Percentiles rank a stretch among this genome's conserved stretches.
phyloP scores from a whole-genome alignment of 1,140 invertebrate species.

The Heliothis virescens region DNA sequence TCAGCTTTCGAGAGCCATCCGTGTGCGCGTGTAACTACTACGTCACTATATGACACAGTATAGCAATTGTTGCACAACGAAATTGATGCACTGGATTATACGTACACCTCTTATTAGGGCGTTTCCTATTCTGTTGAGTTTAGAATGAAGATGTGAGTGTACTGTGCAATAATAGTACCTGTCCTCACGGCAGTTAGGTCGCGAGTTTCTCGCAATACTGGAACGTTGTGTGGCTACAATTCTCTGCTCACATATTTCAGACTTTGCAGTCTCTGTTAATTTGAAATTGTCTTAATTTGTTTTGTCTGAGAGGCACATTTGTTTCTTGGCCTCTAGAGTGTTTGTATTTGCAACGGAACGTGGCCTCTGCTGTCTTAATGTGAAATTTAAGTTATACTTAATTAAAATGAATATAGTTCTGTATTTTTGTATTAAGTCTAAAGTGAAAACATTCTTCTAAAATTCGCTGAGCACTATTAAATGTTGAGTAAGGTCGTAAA shows the following conservation, averaged over 20 bases:
- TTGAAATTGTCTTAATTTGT: constrained; percentile 81
- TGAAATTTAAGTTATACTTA: constrained; percentile 39
- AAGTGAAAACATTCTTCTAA: not conserved
- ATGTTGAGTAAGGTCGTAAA: too few relatives aligned
- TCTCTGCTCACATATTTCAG: constrained; percentile 72
- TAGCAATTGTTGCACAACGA: constrained; percentile 43
- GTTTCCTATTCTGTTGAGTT: constrained; percentile 21
- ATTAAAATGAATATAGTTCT: constrained; percentile 46
- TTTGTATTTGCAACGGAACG: constrained; percentile 54
- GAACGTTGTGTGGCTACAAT: constrained; percentile 67
- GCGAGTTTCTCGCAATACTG: constrained; percentile 58
- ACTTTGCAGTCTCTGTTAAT: constrained; percentile 76
- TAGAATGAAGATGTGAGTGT: constrained; percentile 36
- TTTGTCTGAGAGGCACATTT: constrained; percentile 69
- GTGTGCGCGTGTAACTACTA: constrained; percentile 69
- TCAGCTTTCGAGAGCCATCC: constrained; percentile 74
- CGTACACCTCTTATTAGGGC: not conserved
- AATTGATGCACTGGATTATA: constrained; percentile 26
- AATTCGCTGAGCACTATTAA: not conserved
- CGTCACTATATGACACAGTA: constrained; percentile 60
- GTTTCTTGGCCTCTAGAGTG: constrained; percentile 65
- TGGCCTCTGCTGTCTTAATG: constrained; percentile 38
- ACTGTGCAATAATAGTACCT: constrained; percentile 59
- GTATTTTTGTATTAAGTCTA: not conserved
- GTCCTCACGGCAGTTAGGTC: constrained; percentile 59